phyloP scores from a whole-genome alignment of 2,113 vertebrate genomes.

The Oostethus manadensis region DNA sequence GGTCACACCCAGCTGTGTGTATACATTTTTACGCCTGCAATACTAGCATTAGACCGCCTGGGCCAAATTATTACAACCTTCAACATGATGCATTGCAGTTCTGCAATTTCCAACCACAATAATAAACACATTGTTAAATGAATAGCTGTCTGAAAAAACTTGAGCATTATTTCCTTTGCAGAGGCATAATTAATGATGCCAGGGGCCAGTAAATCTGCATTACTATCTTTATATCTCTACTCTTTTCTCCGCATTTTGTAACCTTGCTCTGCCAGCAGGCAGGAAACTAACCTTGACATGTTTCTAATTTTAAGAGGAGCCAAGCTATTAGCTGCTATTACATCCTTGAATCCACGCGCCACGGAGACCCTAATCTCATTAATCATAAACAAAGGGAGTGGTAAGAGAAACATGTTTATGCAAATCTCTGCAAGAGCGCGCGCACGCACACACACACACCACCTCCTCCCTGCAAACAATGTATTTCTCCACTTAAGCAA shows the following conservation, averaged over 20 bases:
- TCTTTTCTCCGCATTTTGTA: constrained; percentile 23
- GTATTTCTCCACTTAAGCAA: neutral
- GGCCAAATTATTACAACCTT: too few species aligned
- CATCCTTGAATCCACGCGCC: constrained; percentile 44
- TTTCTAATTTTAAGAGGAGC: constrained; percentile 62
- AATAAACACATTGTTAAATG: too few species aligned
- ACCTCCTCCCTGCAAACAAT: neutral
- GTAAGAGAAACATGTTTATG: constrained; percentile 64
- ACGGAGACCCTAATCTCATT: constrained; percentile 60
- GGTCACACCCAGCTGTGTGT: too few species aligned
- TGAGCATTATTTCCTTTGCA: too few species aligned
- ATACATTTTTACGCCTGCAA: too few species aligned
- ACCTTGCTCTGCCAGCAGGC: neutral
- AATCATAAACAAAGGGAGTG: constrained; percentile 65
- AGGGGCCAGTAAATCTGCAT: too few species aligned
- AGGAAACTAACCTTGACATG: constrained; percentile 16
- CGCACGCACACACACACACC: neutral
- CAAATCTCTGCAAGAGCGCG: constrained; percentile 47
- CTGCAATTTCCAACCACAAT: too few species aligned
- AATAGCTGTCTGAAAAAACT: too few species aligned
- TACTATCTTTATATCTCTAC: too few species aligned
- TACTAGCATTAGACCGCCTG: too few species aligned
- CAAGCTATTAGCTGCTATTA: constrained; percentile 62
- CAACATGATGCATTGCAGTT: too few species aligned
- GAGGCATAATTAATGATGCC: too few species aligned